Percentiles rank a stretch among this genome's conserved stretches.
These are phyloP conservation scores for Procambarus clarkii DNA, from an alignment of 1,140 invertebrate species.

Conservation along the genomic window DNA sequence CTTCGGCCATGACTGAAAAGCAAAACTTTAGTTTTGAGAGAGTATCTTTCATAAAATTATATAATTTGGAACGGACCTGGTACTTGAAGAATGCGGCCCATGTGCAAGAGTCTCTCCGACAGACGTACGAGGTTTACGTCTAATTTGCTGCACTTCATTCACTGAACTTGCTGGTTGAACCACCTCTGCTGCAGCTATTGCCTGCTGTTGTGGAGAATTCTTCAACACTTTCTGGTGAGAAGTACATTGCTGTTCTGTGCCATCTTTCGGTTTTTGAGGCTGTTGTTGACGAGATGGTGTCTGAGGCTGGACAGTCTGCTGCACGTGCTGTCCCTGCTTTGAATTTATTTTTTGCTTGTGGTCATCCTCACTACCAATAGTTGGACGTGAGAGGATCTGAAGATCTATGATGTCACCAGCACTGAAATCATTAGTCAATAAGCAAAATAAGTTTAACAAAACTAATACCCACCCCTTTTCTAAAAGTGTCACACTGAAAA, in stretches of 20 bases:
- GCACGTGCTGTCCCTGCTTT: neutral
- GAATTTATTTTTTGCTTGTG: neutral
- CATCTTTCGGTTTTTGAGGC: neutral
- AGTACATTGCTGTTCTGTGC: neutral
- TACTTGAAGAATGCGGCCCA: conserved; percentile 23
- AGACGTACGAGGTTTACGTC: conserved; percentile 48
- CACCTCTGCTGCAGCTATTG: neutral
- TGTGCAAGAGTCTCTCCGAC: conserved; percentile 51
- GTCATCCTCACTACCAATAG: neutral
- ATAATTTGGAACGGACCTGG: neutral
- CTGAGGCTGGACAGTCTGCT: neutral
- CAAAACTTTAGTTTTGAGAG: no score
- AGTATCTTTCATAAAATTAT: no score
- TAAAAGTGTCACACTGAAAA: no score
- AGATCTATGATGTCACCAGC: conserved; percentile 50
- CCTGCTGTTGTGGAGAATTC: conserved; percentile 1
- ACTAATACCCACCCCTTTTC: no score
- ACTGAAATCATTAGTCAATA: conserved; percentile 26
- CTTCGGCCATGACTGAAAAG: no score
- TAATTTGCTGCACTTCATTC: conserved; percentile 2
- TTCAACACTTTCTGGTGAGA: neutral
- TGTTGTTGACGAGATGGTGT: neutral
- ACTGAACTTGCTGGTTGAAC: neutral
- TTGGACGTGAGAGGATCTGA: conserved; percentile 38
- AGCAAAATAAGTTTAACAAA: no score